A percentile compares a stretch with the other conserved stretches of the same genome.
Evolutionary conservation across 2,888 invertebrate genomes (phyloP).

Genomic region (Calameuta filiformis): DNA sequence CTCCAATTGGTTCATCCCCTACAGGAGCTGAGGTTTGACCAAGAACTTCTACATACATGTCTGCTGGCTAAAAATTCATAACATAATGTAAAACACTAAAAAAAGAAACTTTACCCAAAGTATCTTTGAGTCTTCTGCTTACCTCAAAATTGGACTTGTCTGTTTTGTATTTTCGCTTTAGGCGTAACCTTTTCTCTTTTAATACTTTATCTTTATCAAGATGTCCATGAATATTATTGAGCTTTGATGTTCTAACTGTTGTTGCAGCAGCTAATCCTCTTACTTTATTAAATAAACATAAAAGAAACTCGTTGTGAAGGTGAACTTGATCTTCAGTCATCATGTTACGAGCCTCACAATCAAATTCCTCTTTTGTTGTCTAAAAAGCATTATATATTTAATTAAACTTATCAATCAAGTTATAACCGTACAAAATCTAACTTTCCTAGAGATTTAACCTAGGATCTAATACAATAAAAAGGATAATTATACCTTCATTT

Average conservation of each 20-base stretch:
- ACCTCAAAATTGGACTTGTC: conserved; percentile 65
- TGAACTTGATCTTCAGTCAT: conserved; percentile 80
- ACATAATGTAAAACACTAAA: neutral
- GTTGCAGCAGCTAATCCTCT: conserved; percentile 63
- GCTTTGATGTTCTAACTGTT: conserved; percentile 59
- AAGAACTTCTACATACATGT: conserved; percentile 61
- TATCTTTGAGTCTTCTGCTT: conserved; percentile 50
- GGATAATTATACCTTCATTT: conserved; percentile 62
- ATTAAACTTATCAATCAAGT: conserved; percentile 9
- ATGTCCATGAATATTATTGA: conserved; percentile 47
- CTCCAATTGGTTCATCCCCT: conserved; percentile 64
- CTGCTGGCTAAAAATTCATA: conserved; percentile 55
- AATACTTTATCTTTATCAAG: conserved; percentile 65
- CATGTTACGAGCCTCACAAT: conserved; percentile 80
- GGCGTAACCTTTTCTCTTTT: conserved; percentile 55
- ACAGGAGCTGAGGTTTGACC: conserved; percentile 60
- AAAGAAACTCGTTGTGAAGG: conserved; percentile 85
- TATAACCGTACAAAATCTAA: conserved; percentile 9
- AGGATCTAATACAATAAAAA: neutral
- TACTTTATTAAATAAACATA: conserved; percentile 84
- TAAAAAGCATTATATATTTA: conserved; percentile 67
- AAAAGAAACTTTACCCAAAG: neutral
- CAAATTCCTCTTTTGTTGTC: conserved; percentile 86
- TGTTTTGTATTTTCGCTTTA: conserved; percentile 66
- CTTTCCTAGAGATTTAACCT: conserved; percentile 9